These are phyloP conservation scores for Galeopsomyia nigrocyanea DNA, from an alignment of 2,888 invertebrate genomes.

Conservation along the genomic window DNA sequence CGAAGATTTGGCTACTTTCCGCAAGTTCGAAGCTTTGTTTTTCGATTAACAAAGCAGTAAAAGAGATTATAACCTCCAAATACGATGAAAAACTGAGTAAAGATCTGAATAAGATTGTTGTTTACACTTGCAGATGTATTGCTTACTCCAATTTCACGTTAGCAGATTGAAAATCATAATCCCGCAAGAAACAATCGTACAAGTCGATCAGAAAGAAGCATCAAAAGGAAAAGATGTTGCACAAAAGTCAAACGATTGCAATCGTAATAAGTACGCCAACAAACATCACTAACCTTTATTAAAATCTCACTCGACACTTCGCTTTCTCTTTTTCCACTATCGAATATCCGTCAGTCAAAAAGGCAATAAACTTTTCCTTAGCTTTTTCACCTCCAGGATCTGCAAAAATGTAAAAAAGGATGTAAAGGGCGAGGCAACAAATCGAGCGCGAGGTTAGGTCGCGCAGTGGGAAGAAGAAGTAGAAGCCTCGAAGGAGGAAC, in stretches of 20 bases:
- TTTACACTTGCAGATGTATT: no score
- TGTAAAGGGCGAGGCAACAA: constrained; percentile 21
- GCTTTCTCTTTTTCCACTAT: not conserved
- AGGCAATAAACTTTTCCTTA: not conserved
- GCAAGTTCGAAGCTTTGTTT: not conserved
- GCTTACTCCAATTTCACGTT: no score
- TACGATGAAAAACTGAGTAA: not conserved
- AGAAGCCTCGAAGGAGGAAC: no score
- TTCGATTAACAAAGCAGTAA: not conserved
- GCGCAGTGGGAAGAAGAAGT: no score
- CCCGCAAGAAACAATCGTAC: no score
- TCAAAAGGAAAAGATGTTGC: constrained; percentile 8
- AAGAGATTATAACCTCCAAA: constrained; percentile 30
- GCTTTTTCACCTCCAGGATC: not conserved
- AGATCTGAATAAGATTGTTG: not conserved
- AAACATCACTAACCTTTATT: constrained; percentile 17
- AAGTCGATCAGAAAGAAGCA: no score
- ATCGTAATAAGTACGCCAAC: not conserved
- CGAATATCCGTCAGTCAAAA: not conserved
- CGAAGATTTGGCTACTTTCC: not conserved
- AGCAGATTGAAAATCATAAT: no score
- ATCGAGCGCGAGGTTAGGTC: constrained; percentile 2
- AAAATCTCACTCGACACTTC: not conserved
- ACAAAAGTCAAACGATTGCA: not conserved
- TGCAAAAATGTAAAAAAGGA: constrained; percentile 14